A percentile compares a stretch with the other conserved stretches of the same genome.
Conservation (phyloP, 2,797 vertebrate genomes). For the Enteromius anoplus region DNA sequence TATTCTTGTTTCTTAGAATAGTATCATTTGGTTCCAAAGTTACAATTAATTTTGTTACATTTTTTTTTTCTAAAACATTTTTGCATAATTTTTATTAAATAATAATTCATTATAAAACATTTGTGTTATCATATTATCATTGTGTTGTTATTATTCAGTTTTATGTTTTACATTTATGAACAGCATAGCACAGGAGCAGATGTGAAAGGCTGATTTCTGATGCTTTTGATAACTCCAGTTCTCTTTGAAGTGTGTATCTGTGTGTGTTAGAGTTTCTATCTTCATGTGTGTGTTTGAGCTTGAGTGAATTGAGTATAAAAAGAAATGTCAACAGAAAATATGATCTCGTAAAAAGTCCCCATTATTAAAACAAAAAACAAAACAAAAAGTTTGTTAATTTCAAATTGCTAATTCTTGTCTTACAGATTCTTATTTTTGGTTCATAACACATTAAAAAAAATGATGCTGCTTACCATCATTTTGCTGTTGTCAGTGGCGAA, state of each 20-base stretch:
- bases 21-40: background rate
- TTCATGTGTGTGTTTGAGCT: background rate
- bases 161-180: background rate
- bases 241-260: constrained; percentile 41
- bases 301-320: background rate
- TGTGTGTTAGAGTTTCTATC: constrained; percentile 3
- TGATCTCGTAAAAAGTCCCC: background rate
- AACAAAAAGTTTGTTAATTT: background rate
- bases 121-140: background rate
- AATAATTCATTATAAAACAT: background rate
- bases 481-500: constrained; percentile 64
- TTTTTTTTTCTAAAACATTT: background rate
- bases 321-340: constrained; percentile 1
- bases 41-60: background rate
- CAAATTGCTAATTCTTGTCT: constrained; percentile 30
- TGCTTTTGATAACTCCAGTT: constrained; percentile 53
- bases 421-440: constrained; percentile 27
- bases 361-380: background rate
- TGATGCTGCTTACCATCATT: constrained; percentile 64
- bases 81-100: background rate
- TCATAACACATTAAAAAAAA: constrained; percentile 36
- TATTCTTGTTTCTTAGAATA: background rate
- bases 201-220: constrained; percentile 44
- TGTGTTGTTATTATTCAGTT: background rate
- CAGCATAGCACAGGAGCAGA: background rate